Evolutionary conservation across 2,888 invertebrate species (phyloP).

Genomic region (Gortyna flavago): DNA sequence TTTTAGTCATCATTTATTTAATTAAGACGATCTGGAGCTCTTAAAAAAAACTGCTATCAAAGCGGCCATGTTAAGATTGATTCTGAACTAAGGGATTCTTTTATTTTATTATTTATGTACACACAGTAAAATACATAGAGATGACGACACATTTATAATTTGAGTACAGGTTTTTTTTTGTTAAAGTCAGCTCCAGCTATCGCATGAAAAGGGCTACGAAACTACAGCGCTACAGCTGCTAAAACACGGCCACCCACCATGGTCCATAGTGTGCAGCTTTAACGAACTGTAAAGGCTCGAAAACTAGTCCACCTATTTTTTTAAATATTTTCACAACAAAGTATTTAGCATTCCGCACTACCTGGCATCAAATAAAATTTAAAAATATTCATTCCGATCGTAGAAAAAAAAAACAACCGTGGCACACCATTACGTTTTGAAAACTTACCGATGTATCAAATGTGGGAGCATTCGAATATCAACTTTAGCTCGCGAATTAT

Average conservation of each 20-base stretch:
- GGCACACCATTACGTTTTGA: constrained; percentile 71
- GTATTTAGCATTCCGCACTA: constrained; percentile 56
- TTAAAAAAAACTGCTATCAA: not conserved
- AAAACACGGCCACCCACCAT: not conserved
- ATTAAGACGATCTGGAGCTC: not conserved
- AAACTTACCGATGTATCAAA: constrained; percentile 69
- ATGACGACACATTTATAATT: not conserved
- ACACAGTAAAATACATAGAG: not conserved
- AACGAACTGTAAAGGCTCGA: constrained; percentile 15
- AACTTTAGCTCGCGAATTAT: constrained; percentile 64
- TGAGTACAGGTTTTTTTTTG: not conserved
- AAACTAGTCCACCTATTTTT: constrained; percentile 34
- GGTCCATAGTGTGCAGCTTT: constrained; percentile 7
- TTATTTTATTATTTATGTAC: not conserved
- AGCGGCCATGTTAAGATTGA: not conserved
- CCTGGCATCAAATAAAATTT: constrained; percentile 72
- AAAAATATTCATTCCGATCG: constrained; percentile 75
- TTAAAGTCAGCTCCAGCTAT: not conserved
- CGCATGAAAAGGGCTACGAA: not conserved
- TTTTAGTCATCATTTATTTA: too few relatives aligned
- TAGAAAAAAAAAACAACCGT: constrained; percentile 67
- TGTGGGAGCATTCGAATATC: constrained; percentile 61
- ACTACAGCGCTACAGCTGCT: not conserved
- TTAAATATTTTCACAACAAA: constrained; percentile 42
- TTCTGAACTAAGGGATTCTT: too few relatives aligned